phyloP scores from a whole-genome alignment of 2,797 vertebrate genomes.

The Halcyon leucocephala region DNA sequence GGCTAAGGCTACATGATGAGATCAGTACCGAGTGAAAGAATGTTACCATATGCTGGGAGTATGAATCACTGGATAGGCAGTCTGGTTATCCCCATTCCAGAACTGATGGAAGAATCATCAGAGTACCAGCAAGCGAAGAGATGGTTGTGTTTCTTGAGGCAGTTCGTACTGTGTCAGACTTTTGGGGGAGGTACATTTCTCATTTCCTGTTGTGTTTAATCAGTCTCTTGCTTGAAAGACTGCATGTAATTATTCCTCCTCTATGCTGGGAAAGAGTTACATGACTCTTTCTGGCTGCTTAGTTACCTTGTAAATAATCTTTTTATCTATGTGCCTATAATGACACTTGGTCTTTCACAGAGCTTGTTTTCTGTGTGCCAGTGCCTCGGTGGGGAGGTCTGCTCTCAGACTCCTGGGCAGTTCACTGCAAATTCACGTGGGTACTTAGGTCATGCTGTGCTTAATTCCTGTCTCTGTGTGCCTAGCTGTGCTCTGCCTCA shows the following conservation, averaged over 20 bases:
- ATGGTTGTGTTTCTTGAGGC: background rate
- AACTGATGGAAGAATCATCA: background rate
- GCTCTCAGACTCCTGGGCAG: background rate
- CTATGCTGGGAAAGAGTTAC: background rate
- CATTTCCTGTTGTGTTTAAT: conserved; percentile 47
- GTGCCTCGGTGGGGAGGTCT: background rate
- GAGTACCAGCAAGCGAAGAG: background rate
- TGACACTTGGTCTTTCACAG: background rate
- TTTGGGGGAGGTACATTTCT: background rate
- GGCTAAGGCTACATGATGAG: background rate
- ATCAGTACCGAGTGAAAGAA: background rate
- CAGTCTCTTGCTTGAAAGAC: background rate
- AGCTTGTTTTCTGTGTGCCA: background rate
- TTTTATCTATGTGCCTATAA: background rate
- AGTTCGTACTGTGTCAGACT: background rate
- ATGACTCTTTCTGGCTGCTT: background rate
- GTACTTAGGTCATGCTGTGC: background rate
- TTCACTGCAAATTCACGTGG: background rate
- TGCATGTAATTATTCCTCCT: background rate
- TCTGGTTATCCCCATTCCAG: conserved; percentile 1
- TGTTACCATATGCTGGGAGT: background rate
- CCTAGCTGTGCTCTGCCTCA: background rate
- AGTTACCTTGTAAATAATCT: background rate
- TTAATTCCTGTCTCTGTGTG: background rate
- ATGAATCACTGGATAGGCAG: conserved; percentile 22